phyloP scores from a whole-genome alignment of 1,140 invertebrate genomes.

The Drosophila albomicans region DNA sequence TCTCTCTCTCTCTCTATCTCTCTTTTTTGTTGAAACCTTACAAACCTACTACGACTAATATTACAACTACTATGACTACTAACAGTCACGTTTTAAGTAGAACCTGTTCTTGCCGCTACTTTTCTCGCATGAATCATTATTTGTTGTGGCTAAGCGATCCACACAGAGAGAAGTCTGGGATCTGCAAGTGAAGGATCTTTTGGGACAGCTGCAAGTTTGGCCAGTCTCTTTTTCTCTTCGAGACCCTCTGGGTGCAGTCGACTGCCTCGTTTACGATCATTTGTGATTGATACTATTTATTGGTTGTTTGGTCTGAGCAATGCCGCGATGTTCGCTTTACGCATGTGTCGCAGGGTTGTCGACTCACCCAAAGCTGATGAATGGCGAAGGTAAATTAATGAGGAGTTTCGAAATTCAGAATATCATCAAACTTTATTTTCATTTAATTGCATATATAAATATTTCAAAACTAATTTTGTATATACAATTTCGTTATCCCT shows the following conservation, averaged over 20 bases:
- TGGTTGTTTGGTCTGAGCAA: constrained; percentile 63
- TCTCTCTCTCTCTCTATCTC: neutral
- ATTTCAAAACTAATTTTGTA: no score
- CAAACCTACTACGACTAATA: neutral
- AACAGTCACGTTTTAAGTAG: constrained; percentile 64
- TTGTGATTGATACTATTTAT: constrained; percentile 82
- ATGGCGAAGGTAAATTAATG: neutral
- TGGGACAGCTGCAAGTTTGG: constrained; percentile 78
- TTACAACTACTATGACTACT: constrained; percentile 18
- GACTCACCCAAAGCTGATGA: neutral
- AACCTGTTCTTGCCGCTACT: constrained; percentile 79
- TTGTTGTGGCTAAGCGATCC: constrained; percentile 59
- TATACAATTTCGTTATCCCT: no score
- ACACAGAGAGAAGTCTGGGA: constrained; percentile 7
- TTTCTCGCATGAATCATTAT: constrained; percentile 82
- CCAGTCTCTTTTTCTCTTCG: constrained; percentile 40
- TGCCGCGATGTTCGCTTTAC: constrained; percentile 31
- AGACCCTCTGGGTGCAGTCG: constrained; percentile 65
- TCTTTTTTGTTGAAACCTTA: neutral
- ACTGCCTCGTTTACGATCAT: constrained; percentile 77
- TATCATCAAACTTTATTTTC: no score
- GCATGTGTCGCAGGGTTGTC: constrained; percentile 54
- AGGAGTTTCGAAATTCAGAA: neutral
- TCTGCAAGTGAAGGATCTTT: constrained; percentile 18
- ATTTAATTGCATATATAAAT: no score